Percentiles rank a stretch among this genome's conserved stretches.
phyloP scores from a whole-genome alignment of 2,888 invertebrate genomes.

The Podotricha telesiphe region DNA sequence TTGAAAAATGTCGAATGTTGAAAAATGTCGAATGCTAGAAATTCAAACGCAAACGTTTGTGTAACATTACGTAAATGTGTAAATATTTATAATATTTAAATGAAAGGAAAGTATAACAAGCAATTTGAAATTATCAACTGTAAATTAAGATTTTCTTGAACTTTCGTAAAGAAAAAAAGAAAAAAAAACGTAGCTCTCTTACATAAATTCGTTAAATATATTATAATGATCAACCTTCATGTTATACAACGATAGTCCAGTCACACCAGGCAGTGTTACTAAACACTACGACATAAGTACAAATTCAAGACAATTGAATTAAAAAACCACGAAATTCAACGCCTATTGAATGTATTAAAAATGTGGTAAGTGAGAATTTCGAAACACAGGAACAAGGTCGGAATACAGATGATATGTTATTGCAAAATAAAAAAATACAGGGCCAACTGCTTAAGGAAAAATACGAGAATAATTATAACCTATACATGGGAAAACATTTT shows the following conservation, averaged over 20 bases:
- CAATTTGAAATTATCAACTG: too few species aligned
- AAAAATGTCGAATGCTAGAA: too few species aligned
- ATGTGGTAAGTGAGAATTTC: constrained; percentile 17
- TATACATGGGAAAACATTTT: too few species aligned
- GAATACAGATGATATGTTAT: constrained; percentile 2
- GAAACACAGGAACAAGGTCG: constrained; percentile 1
- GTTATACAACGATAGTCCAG: not conserved
- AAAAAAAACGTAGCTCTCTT: too few species aligned
- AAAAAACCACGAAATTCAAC: constrained; percentile 6
- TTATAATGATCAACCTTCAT: not conserved
- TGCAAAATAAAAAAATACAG: constrained; percentile 10
- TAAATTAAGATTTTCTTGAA: too few species aligned
- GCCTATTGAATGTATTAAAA: constrained; percentile 11
- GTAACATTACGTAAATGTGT: too few species aligned
- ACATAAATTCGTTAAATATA: not conserved
- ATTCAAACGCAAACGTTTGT: too few species aligned
- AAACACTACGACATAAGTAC: not conserved
- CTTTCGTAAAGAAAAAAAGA: too few species aligned
- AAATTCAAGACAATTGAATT: not conserved
- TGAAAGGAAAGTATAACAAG: too few species aligned
- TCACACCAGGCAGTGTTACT: constrained; percentile 1
- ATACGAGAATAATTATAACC: too few species aligned
- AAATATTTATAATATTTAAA: too few species aligned
- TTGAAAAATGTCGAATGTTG: too few species aligned
- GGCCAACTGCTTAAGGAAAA: not conserved